Conservation (phyloP, 1,140 invertebrate species). For the Procambarus virginalis region DNA sequence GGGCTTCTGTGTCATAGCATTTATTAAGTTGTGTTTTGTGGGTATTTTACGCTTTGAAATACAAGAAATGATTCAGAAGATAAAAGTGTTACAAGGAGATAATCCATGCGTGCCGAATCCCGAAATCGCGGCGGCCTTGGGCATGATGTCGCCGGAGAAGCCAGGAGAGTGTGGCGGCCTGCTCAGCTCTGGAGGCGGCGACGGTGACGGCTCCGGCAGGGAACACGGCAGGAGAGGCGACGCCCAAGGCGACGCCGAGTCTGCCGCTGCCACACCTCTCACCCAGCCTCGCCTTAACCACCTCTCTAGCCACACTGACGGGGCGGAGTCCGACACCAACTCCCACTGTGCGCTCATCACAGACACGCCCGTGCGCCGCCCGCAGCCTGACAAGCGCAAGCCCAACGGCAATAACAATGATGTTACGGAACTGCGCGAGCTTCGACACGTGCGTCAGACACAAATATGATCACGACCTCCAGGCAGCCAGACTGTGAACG, state of each 20-base stretch:
- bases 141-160: constrained; percentile 61
- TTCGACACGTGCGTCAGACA: constrained; percentile 71
- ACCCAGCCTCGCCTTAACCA: constrained; percentile 65
- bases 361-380: constrained; percentile 71
- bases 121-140: constrained; percentile 72
- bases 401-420: constrained; percentile 83
- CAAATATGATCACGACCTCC: constrained; percentile 71
- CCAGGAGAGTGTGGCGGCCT: constrained; percentile 53
- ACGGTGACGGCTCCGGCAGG: constrained; percentile 20
- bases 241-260: constrained; percentile 21
- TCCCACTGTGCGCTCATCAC: constrained; percentile 79
- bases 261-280: constrained; percentile 55
- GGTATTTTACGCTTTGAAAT: constrained; percentile 83
- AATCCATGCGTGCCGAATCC: constrained; percentile 68
- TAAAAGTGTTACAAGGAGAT: constrained; percentile 79
- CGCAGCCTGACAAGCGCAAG: constrained; percentile 74
- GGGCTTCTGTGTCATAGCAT: constrained; percentile 91
- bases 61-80: constrained; percentile 85
- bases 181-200: constrained; percentile 37
- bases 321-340: constrained; percentile 81
- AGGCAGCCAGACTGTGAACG: constrained; percentile 21
- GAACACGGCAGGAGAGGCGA: constrained; percentile 28
- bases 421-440: constrained; percentile 74
- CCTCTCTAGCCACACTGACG: constrained; percentile 75
- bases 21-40: constrained; percentile 91